Evolutionary conservation across 35 echinoderm and acorn worm genomes (phyloP), one percentile per base, ranked within the genome.

Genomic region (Strongylocentrotus purpuratus): DNA sequence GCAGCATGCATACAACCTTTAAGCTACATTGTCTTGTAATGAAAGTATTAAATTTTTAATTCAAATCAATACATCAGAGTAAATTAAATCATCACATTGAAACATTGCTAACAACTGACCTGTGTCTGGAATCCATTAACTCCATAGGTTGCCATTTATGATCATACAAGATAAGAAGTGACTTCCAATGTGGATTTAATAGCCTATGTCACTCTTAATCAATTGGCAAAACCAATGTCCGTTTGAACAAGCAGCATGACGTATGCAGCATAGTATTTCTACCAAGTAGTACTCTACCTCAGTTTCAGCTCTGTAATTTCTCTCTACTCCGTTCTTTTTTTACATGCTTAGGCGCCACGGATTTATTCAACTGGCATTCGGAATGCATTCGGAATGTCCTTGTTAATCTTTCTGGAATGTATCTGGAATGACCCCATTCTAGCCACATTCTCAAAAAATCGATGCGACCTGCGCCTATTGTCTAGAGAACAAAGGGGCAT

Each of bases 101-200:
- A 78, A 78, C 28, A n/a, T 78, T 28, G 65, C 20, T 78, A 6
- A 78, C 15, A 78, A 78, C 28, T 78, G 65, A 28, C 65, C 65
- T 28, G 65, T 8, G 20, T n/a, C 65, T 78, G 65, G 65, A 78
- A 7, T 28, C 18, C 22, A 78, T 78, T 78, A 78, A 78, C 65
- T 28, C 25, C 6, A 78, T 78, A 78, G 65, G 65, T 78, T n/a
- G n/a, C 65, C 65, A 78, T 78, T 78, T 78, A 78, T 78, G 65
- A 78, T 78, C 65, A 78, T 0, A 78, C 22, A 22, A 28, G 65
- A 78, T 78, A 78, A 78, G 65, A n/a, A 78, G 22, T 15, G 65
- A 78, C 65, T 78, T 78, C 65, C 65, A 78, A 78, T 78, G 65
- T 78, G 65, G 65, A 28, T 78, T n/a, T 78, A 78, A 78, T 78